A percentile compares a stretch with the other conserved stretches of the same genome.
phyloP scores from a whole-genome alignment of 2,888 invertebrate species.

The Idaea aversata region DNA sequence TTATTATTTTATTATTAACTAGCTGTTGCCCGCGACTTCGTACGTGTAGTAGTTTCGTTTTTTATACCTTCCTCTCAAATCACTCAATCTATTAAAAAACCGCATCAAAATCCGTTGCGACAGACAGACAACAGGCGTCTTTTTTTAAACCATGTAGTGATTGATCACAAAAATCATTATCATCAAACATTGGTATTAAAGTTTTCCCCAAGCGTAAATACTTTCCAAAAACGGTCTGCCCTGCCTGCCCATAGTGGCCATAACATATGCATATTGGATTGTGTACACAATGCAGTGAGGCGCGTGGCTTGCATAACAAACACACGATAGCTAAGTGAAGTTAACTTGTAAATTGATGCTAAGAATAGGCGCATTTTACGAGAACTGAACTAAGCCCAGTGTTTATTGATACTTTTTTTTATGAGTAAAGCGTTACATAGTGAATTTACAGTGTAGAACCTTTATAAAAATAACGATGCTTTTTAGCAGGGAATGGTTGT shows the following conservation, averaged over 20 bases:
- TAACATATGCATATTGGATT: background rate
- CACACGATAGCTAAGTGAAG: background rate
- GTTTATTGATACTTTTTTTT: background rate
- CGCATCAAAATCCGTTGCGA: too few species aligned
- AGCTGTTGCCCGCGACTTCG: too few species aligned
- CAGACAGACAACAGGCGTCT: too few species aligned
- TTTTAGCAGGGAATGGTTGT: background rate
- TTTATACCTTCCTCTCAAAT: too few species aligned
- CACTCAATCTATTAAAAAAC: too few species aligned
- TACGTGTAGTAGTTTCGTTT: too few species aligned
- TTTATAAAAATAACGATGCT: background rate
- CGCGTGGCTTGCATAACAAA: background rate
- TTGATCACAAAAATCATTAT: background rate
- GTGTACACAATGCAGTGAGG: background rate
- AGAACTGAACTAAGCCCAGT: conserved; percentile 4
- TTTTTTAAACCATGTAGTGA: too few species aligned
- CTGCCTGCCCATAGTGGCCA: background rate
- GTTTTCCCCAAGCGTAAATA: background rate
- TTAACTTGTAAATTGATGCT: background rate
- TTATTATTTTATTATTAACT: too few species aligned
- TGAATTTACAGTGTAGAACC: background rate
- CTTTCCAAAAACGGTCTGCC: background rate
- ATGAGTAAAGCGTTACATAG: background rate
- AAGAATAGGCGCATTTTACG: conserved; percentile 11
- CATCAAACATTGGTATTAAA: background rate